phyloP scores from a whole-genome alignment of 2,113 vertebrate species.

The Myrmecobius fasciatus region DNA sequence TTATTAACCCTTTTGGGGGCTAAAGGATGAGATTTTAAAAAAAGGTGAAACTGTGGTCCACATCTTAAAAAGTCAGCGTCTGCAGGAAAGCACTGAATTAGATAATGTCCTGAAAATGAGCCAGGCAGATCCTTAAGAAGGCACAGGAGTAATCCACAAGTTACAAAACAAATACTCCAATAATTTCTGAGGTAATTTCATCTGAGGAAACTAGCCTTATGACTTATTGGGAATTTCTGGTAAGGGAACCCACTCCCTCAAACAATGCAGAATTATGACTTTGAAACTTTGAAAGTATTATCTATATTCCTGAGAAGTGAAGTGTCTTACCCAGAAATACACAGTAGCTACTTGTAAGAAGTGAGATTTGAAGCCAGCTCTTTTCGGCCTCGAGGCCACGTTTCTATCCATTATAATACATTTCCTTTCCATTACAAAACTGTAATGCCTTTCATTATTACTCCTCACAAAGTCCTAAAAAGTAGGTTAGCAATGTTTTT shows the following conservation, averaged over 20 bases:
- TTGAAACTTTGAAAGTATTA: background rate
- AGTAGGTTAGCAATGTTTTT: background rate
- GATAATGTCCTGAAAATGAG: background rate
- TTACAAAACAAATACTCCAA: background rate
- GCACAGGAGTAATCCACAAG: background rate
- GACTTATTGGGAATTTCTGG: background rate
- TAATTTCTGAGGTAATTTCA: background rate
- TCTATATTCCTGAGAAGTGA: background rate
- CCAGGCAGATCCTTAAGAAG: background rate
- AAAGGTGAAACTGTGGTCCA: background rate
- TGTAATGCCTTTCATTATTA: background rate
- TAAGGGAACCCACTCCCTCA: background rate
- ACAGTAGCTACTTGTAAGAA: background rate
- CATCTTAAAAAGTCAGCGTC: background rate
- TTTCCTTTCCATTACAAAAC: background rate
- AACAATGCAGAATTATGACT: background rate
- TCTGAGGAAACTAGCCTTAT: background rate
- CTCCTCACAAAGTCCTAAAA: background rate
- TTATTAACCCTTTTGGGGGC: background rate
- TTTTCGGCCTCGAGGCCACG: background rate
- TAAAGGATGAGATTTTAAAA: conserved; percentile 12
- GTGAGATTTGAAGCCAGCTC: background rate
- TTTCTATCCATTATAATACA: background rate
- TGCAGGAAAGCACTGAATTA: background rate
- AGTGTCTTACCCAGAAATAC: background rate